Base-by-base conservation (phyloP, 2,888 invertebrate species). In the Synanthedon vespiformis region DNA sequence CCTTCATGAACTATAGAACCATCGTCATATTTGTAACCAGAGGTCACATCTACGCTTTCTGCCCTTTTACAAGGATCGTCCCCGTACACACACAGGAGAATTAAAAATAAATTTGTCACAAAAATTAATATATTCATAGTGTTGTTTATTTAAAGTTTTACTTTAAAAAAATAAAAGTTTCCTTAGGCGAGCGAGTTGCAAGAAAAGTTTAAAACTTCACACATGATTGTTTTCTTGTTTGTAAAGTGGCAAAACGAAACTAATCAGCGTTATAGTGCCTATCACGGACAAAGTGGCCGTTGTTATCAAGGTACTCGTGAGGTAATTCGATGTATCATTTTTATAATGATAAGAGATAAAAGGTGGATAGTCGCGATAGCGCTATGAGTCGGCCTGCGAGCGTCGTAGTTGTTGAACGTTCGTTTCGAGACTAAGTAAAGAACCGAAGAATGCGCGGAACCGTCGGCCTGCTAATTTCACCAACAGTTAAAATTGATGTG, bases 271-370 rank as follows among this genome's bases (percentile, higher is more conserved):
- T 58, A 59, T 53, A 60, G 58, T 60, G 62, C 64, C 71, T 78
- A 80, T 77, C 78, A 69, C 67, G 62, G 61, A 62, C 64, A 56
- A 62, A 68, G 70, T 68, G n/a, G 44, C 44, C 13, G 18, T 48
- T 48, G 68, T 68, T 83, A 83, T 84, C 80, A 64, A 61, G 53
- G 61, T 60, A 69, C 73, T 74, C 63, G 70, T 77, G 76, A 77
- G 76, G 79, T 80, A 79, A 79, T 75, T 73, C 67, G 74, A 73
- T 81, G 80, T 82, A 77, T 83, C 81, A 82, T 79, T 77, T 72
- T 74, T 68, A 67, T 71, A 63, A 57, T 70, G 73, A 72, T 77
- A 70, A 72, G 66, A 70, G 82, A 84, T 83, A 83, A 81, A 74
- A 67, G 61, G 58, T 58, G 54, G 49, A 55, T 34, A 8, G 41